Evolutionary conservation across 1,140 invertebrate genomes (phyloP), one percentile per base, ranked within the genome.

Genomic region (Venturia canescens): DNA sequence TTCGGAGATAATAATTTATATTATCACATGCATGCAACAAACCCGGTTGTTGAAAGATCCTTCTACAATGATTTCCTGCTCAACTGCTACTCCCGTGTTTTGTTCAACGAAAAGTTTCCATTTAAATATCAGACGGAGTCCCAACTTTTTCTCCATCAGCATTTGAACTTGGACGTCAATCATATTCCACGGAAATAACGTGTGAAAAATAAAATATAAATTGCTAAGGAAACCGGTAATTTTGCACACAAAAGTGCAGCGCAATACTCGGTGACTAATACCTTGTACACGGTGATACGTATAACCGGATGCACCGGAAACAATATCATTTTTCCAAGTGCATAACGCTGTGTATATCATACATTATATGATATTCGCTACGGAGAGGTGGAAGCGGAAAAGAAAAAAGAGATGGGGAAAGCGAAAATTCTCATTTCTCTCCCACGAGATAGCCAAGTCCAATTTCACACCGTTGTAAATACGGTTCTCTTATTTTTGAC

Each of bases 391-490:
- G 9, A 23, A 63, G 23, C n/a, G 7, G 15, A 27, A 23, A 63
- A 13, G 23, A n/a, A 63, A 26, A 63, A 18, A 53, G 50, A 27
- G 23, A 63, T 63, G 27, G 23, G 5, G 60, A 63, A 31, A 69
- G 66, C 15, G 66, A 69, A 69, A n/a, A 87, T 84, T 79, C 87
- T 89, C 88, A 90, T 90, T 90, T 90, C 85, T 90, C 85, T 89
- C 85, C 84, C 80, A 57, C 83, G 79, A 83, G 84, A 86, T 88
- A 90, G 88, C 88, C 66, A 34, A 89, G 89, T 90, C 88, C 89
- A 90, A 90, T 90, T 90, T 90, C 89, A 90, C 89, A 90, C 89
- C 84, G 88, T 89, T 90, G 89, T 89, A 90, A 90, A 90, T 90
- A 90, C 89, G 87, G 86, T 89, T 90, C 82, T 88, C 85, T 87